phyloP scores from a whole-genome alignment of 1,140 invertebrate species.

The Ephestia elutella region DNA sequence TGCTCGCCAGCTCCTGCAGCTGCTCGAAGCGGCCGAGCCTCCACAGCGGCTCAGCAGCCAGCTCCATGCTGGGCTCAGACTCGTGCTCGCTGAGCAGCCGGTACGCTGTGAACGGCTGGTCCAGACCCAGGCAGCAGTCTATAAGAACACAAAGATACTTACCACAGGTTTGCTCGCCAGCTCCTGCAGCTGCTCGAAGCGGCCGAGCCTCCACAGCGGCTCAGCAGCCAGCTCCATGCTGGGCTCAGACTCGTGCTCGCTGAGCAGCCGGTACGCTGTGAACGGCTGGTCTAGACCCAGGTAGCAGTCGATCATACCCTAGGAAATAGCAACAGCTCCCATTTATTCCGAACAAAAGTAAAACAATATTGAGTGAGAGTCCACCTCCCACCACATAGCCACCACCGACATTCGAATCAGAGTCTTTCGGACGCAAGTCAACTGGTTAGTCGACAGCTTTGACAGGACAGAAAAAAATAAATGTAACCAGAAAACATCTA shows the following conservation, averaged over 20 bases:
- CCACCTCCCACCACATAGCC: no score
- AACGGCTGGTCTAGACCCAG: constrained; percentile 84
- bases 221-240: constrained; percentile 83
- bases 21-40: constrained; percentile 87
- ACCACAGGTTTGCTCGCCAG: constrained; percentile 73
- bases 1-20: constrained; percentile 77
- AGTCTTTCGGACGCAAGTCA: no score
- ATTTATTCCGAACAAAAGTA: no score
- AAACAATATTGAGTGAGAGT: no score
- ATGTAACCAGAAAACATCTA: no score
- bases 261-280: constrained; percentile 78
- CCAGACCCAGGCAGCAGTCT: constrained; percentile 80
- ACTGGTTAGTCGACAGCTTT: no score
- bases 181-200: constrained; percentile 85
- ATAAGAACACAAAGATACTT: no score
- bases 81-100: constrained; percentile 78
- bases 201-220: constrained; percentile 89
- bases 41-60: constrained; percentile 91
- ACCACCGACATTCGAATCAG: no score
- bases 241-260: constrained; percentile 75
- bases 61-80: constrained; percentile 73
- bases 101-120: constrained; percentile 83
- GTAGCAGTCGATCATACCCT: constrained; percentile 74
- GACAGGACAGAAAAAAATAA: no score
- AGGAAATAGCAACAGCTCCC: no score